Conservation (phyloP, 1,140 invertebrate species). For the Caerostris extrusa region DNA sequence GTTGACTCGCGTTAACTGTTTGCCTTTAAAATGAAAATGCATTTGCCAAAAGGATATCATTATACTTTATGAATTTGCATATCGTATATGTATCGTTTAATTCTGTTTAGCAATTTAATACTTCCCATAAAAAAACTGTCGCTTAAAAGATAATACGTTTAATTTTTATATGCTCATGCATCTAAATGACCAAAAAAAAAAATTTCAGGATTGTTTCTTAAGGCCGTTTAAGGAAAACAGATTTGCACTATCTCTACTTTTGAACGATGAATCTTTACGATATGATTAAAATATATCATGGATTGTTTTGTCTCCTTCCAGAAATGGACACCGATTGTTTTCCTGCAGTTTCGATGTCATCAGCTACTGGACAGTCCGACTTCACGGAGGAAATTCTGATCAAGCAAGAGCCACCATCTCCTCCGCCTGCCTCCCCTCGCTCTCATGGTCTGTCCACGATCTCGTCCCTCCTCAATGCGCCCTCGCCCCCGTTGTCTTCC, state of each 20-base stretch:
- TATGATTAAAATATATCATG: neutral
- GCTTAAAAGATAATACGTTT: too few relatives aligned
- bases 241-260: neutral
- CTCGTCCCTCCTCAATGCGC: slow-evolving; percentile 81
- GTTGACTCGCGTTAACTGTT: too few relatives aligned
- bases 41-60: too few relatives aligned
- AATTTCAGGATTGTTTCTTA: neutral
- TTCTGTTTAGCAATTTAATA: too few relatives aligned
- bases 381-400: slow-evolving; percentile 77
- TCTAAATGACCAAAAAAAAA: too few relatives aligned
- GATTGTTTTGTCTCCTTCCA: slow-evolving; percentile 81
- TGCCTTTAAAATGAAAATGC: too few relatives aligned
- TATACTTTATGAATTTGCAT: too few relatives aligned
- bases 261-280: neutral
- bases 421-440: slow-evolving; percentile 80
- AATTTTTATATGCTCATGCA: too few relatives aligned
- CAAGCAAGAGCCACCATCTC: slow-evolving; percentile 82
- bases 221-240: neutral
- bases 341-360: slow-evolving; percentile 87
- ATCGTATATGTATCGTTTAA: too few relatives aligned
- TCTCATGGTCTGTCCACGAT: slow-evolving; percentile 82
- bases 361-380: slow-evolving; percentile 80
- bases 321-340: slow-evolving; percentile 93
- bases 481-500: slow-evolving; percentile 78
- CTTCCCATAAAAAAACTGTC: too few relatives aligned